phyloP scores from a whole-genome alignment of 2,888 invertebrate genomes.

The Epsilonema sp. region DNA sequence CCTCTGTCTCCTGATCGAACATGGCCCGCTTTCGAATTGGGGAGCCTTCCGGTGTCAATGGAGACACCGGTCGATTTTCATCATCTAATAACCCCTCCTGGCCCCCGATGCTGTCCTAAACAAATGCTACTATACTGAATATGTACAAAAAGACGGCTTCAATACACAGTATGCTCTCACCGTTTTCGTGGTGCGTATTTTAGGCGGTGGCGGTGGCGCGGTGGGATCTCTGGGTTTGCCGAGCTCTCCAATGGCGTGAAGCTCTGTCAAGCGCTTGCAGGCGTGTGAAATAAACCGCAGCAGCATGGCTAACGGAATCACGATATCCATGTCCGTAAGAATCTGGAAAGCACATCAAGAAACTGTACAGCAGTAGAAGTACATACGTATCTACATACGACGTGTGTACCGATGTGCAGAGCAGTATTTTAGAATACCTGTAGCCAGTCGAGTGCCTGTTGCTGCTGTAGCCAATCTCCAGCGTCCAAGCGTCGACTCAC shows the following conservation, averaged over 20 bases:
- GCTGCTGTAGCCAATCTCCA: slow-evolving; percentile 31
- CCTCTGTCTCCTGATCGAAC: slow-evolving; percentile 10
- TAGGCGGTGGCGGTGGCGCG: too few relatives aligned
- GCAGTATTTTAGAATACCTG: too few relatives aligned
- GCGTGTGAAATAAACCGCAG: slow-evolving; percentile 16
- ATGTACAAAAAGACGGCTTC: neutral
- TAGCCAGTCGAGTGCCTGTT: slow-evolving; percentile 37
- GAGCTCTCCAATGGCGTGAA: too few relatives aligned
- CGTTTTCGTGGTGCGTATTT: too few relatives aligned
- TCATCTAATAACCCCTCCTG: slow-evolving; percentile 6
- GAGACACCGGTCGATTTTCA: neutral
- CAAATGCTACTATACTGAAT: too few relatives aligned
- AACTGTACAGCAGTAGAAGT: too few relatives aligned
- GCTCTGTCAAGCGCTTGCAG: neutral
- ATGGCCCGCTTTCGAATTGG: slow-evolving; percentile 1
- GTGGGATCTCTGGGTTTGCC: too few relatives aligned
- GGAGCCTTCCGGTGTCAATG: slow-evolving; percentile 6
- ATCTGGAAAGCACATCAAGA: slow-evolving; percentile 27
- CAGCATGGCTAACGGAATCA: slow-evolving; percentile 32
- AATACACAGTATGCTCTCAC: too few relatives aligned
- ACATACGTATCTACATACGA: too few relatives aligned
- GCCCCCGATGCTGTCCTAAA: slow-evolving; percentile 11
- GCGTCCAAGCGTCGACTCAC: slow-evolving; percentile 54
- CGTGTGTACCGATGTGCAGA: too few relatives aligned
- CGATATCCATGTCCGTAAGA: slow-evolving; percentile 34